Percentiles rank a stretch among this genome's conserved stretches.
These are phyloP conservation scores for Actinia tenebrosa DNA, from an alignment of 64 coral and sea anemone species.

Conservation along the genomic window DNA sequence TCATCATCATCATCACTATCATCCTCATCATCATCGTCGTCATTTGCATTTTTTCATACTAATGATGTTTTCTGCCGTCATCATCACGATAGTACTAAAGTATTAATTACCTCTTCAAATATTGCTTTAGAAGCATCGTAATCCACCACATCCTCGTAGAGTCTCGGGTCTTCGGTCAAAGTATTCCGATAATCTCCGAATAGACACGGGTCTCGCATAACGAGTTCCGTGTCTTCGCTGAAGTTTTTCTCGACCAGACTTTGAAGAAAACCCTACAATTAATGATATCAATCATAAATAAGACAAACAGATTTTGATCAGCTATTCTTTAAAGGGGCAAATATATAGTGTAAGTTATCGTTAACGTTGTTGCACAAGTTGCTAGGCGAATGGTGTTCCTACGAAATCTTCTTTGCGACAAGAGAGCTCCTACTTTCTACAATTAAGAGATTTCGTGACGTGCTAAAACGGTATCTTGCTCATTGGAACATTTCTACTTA, in stretches of 20 bases:
- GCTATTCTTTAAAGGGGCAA: no score
- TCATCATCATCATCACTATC: no score
- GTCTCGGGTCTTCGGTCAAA: conserved; percentile 76
- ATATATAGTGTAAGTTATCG: no score
- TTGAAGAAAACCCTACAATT: conserved; percentile 70
- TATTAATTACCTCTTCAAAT: conserved; percentile 82
- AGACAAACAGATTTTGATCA: not conserved
- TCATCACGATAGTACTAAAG: not conserved
- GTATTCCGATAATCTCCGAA: conserved; percentile 96
- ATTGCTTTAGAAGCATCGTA: conserved; percentile 95
- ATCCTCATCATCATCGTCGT: not conserved
- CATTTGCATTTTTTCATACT: no score
- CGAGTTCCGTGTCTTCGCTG: conserved; percentile 44
- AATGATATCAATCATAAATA: not conserved
- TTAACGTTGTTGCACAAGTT: no score
- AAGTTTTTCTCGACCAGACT: conserved; percentile 85
- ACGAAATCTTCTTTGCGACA: no score
- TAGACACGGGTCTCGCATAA: conserved; percentile 84
- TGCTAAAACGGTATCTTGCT: no score
- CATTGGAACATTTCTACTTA: conserved; percentile 19
- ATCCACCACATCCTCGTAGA: conserved; percentile 96
- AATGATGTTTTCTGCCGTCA: no score
- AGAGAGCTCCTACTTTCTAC: no score
- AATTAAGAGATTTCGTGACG: no score
- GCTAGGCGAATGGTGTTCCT: no score